phyloP scores from a whole-genome alignment of 1,140 invertebrate species.

The Manduca sexta region DNA sequence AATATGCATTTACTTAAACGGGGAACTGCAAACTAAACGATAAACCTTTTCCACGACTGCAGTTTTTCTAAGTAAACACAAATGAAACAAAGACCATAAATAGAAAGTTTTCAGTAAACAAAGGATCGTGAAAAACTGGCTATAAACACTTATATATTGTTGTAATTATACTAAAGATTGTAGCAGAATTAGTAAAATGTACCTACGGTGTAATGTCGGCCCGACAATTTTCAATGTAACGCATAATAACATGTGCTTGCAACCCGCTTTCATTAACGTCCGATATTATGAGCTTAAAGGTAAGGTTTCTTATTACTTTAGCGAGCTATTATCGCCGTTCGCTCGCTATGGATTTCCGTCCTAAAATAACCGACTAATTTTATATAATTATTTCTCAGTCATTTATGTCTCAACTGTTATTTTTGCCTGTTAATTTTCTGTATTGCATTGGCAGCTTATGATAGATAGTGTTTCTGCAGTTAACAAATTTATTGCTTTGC shows the following conservation, averaged over 20 bases:
- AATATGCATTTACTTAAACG: too few species aligned
- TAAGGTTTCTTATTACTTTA: too few species aligned
- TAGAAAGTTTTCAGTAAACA: constrained; percentile 35
- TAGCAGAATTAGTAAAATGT: constrained; percentile 19
- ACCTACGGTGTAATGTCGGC: background rate
- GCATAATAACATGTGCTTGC: constrained; percentile 33
- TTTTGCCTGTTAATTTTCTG: too few species aligned
- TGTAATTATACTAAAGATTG: constrained; percentile 36
- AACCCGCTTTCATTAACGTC: background rate
- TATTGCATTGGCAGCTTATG: too few species aligned
- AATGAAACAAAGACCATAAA: constrained; percentile 4
- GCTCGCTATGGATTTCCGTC: background rate
- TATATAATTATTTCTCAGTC: background rate
- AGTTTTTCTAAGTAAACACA: background rate
- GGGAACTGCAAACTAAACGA: too few species aligned
- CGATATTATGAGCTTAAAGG: too few species aligned
- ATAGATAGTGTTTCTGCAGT: too few species aligned
- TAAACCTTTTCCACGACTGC: too few species aligned
- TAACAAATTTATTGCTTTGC: too few species aligned
- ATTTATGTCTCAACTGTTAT: background rate
- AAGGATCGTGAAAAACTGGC: constrained; percentile 21
- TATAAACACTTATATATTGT: constrained; percentile 13
- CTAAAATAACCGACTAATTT: background rate
- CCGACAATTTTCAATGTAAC: constrained; percentile 52
- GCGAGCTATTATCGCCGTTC: too few species aligned